phyloP scores from a whole-genome alignment of 2,888 invertebrate genomes.

The Rhingia campestris region DNA sequence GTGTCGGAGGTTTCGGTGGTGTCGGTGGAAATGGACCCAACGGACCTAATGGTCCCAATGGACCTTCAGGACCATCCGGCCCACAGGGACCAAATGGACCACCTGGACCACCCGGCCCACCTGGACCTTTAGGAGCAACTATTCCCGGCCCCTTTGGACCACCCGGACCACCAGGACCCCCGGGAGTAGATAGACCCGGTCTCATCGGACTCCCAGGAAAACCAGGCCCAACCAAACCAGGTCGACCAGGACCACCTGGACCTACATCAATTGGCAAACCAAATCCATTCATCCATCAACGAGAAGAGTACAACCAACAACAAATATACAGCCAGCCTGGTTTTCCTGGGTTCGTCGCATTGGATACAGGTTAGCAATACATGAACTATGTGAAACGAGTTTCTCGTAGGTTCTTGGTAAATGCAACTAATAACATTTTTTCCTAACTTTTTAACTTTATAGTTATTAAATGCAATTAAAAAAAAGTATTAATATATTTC shows the following conservation, averaged over 20 bases:
- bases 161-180: constrained; percentile 79
- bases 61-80: constrained; percentile 79
- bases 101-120: constrained; percentile 68
- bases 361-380: constrained; percentile 80
- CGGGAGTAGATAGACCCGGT: constrained; percentile 77
- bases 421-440: constrained; percentile 72
- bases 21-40: constrained; percentile 79
- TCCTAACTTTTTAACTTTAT: constrained; percentile 66
- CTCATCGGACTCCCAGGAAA: constrained; percentile 79
- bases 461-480: constrained; percentile 58
- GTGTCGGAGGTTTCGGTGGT: constrained; percentile 64
- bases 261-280: constrained; percentile 51
- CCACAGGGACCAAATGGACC: constrained; percentile 43
- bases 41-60: constrained; percentile 67
- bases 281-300: constrained; percentile 75
- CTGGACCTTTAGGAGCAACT: constrained; percentile 78
- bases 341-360: constrained; percentile 80
- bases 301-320: constrained; percentile 76
- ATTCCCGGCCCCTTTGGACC: constrained; percentile 80
- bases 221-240: constrained; percentile 72
- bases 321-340: constrained; percentile 75
- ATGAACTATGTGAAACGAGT: constrained; percentile 69
- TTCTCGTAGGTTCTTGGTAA: constrained; percentile 70
- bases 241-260: constrained; percentile 69
- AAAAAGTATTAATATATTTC: constrained; percentile 58